Evolutionary conservation across 2,797 vertebrate genomes (phyloP), one percentile per base, ranked within the genome.

Genomic region (Cryptoprocta ferox): DNA sequence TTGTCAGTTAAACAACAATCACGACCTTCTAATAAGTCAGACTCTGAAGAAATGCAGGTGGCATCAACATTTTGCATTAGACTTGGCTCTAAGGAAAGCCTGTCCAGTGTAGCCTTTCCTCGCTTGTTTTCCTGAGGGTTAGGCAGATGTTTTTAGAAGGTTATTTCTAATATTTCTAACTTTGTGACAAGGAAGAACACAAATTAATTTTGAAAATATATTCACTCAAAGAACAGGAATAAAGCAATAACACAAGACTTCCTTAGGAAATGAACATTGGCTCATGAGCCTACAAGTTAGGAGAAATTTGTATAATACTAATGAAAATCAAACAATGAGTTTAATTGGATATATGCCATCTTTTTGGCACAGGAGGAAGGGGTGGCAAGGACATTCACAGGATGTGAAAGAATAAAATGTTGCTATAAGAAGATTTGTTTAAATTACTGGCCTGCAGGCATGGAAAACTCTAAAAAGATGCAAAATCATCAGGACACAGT

Each of bases 131-230:
- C 87, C 61, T n/a, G 12, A 59, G 18, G 13, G 32, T 75, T 48
- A 8, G n/a, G 6, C 28, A 71, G 73, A 75, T 37, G 39, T 50
- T 85, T 75, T 76, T 39, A 83, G 42, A 96, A 73, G 37, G 26
- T 78, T n/a, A 70, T 76, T 91, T 84, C 94, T 65, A 93, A 28
- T 59, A 76, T 53, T 61, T 96, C n/a, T 90, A 82, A 71, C 63
- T 26, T 75, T 76, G 35, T n/a, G 53, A 95, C 63, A 81, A 76
- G 42, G 63, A 92, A 84, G 61, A 61, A 79, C 93, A 37, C 79
- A 92, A 90, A 84, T 5, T 21, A 16, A 87, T 42, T 94, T 82
- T 70, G 21, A 87, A 96, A 90, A 96, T 71, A 56, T 13, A 91
- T 68, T 71, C 59, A 75, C 59, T 82, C 39, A 45, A 39, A 94